Percentiles rank a stretch among this genome's conserved stretches.
These are phyloP conservation scores for Ormyrus rosae DNA, from an alignment of 2,888 invertebrate genomes.

Conservation along the genomic window DNA sequence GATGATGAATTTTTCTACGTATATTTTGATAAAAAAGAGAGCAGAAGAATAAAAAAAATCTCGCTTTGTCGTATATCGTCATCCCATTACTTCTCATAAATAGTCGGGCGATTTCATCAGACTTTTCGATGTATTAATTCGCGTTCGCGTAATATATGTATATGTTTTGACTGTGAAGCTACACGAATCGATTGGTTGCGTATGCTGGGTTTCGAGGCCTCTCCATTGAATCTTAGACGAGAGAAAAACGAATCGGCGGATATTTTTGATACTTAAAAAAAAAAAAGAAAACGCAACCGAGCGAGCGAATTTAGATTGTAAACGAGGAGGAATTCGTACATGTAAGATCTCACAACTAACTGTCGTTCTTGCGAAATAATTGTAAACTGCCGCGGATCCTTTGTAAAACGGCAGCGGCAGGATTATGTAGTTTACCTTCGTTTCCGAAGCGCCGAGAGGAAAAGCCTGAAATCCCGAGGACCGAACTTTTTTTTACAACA, in stretches of 20 bases:
- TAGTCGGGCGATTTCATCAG: conserved; percentile 51
- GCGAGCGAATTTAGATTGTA: conserved; percentile 43
- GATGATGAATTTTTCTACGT: conserved; percentile 41
- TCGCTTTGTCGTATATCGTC: background rate
- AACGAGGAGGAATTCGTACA: conserved; percentile 19
- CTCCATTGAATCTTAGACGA: background rate
- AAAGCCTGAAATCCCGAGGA: too few species aligned
- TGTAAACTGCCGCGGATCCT: too few species aligned
- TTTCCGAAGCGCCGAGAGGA: too few species aligned
- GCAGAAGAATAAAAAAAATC: background rate
- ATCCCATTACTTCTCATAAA: conserved; percentile 5
- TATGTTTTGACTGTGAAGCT: conserved; percentile 24
- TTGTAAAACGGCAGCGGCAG: too few species aligned
- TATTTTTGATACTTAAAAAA: conserved; percentile 54
- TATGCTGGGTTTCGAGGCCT: conserved; percentile 51
- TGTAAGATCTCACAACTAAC: conserved; percentile 40
- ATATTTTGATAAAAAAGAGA: conserved; percentile 38
- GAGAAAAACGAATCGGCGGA: conserved; percentile 27
- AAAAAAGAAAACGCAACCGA: background rate
- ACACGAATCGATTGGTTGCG: conserved; percentile 31
- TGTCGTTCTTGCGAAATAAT: background rate
- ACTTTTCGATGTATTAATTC: conserved; percentile 47
- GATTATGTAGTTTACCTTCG: too few species aligned
- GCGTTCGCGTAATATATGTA: conserved; percentile 30
- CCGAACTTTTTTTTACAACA: too few species aligned